Conservation (phyloP, 2,113 vertebrate species). For the Typhlomys cinereus region DNA sequence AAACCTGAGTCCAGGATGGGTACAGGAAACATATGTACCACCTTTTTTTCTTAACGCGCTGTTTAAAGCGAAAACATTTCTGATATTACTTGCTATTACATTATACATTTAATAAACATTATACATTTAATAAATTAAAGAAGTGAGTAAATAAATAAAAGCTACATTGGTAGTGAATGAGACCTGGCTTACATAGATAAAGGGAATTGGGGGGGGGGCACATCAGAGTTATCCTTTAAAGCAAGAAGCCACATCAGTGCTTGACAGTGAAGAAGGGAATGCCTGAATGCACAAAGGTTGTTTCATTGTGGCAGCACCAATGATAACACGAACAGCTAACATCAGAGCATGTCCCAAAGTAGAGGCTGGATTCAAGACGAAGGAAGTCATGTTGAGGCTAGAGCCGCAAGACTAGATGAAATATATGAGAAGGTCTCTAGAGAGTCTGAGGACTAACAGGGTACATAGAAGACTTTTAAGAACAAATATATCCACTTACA, state of each 20-base stretch:
- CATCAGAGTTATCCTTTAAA: background rate
- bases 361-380: background rate
- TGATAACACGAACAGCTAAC: background rate
- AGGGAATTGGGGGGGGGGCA: background rate
- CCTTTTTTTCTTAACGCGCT: too few relatives aligned
- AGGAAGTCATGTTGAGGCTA: background rate
- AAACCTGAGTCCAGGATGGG: background rate
- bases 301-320: background rate
- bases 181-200: background rate
- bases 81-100: too few relatives aligned
- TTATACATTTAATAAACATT: too few relatives aligned
- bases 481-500: background rate
- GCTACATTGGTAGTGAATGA: background rate
- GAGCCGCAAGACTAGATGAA: background rate
- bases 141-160: too few relatives aligned
- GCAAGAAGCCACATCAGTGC: background rate
- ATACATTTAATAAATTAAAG: too few relatives aligned
- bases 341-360: background rate
- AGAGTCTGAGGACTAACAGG: background rate
- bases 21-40: too few relatives aligned
- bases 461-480: background rate
- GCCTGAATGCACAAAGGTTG: background rate
- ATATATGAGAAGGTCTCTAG: background rate
- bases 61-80: too few relatives aligned
- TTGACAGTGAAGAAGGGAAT: background rate